phyloP scores from a whole-genome alignment of 2,113 vertebrate genomes.

The Amphiprion ocellaris region DNA sequence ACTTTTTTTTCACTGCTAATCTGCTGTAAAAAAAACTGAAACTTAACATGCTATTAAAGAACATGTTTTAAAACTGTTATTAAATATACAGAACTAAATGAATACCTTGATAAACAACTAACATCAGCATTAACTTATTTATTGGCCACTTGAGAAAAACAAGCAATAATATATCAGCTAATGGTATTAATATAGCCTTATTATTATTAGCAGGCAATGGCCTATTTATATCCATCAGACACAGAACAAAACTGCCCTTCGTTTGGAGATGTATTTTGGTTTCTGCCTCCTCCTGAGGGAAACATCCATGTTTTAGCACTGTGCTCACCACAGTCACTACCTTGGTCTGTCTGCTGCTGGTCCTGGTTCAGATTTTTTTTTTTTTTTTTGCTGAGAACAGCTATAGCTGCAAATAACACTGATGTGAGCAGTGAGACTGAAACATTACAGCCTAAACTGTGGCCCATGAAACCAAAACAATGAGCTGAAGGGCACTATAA shows the following conservation, averaged over 20 bases:
- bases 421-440: conserved; percentile 3
- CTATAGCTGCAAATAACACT: not conserved
- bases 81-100: not conserved
- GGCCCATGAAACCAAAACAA: no score
- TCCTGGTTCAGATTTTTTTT: no score
- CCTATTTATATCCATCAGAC: not conserved
- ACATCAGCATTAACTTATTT: not conserved
- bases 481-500: no score
- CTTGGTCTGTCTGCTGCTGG: not conserved
- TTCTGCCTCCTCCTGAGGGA: not conserved
- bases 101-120: not conserved
- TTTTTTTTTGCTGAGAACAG: not conserved
- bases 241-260: not conserved
- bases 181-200: not conserved
- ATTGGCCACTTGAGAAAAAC: not conserved
- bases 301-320: not conserved
- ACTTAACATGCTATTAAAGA: no score
- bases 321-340: not conserved
- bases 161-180: no score
- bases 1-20: not conserved
- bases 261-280: not conserved
- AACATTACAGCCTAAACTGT: conserved; percentile 6
- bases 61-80: not conserved
- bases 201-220: not conserved
- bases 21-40: no score